Evolutionary conservation across 1,140 invertebrate genomes (phyloP).

Genomic region (Laodelphax striatellus): DNA sequence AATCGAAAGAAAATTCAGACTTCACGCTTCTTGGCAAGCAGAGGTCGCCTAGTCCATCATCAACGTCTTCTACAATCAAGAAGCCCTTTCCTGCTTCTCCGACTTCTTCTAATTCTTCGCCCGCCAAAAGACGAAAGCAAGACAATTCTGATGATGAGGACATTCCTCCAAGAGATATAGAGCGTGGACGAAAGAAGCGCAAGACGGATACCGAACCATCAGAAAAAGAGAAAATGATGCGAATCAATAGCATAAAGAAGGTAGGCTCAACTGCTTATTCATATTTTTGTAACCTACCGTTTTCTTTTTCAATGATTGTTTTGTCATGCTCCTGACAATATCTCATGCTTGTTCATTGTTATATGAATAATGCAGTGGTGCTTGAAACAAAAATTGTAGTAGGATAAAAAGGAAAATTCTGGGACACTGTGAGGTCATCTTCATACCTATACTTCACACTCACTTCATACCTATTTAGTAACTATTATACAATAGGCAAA

Average conservation of each 20-base stretch:
- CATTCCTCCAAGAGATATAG: not conserved
- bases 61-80: not conserved
- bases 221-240: not conserved
- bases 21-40: slow-evolving; percentile 13
- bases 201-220: not conserved
- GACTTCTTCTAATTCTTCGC: not conserved
- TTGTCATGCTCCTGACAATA: not conserved
- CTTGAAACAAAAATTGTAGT: too few relatives aligned
- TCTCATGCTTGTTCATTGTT: not conserved
- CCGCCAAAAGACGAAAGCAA: not conserved
- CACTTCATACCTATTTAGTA: too few relatives aligned
- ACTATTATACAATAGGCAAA: too few relatives aligned
- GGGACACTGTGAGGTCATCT: too few relatives aligned
- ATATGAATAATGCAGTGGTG: too few relatives aligned
- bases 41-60: not conserved
- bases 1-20: slow-evolving; percentile 19
- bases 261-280: not conserved
- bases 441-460: too few relatives aligned
- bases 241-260: not conserved
- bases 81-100: not conserved
- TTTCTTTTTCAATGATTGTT: not conserved
- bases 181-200: not conserved
- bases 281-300: too few relatives aligned
- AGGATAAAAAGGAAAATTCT: too few relatives aligned
- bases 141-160: not conserved